Percentiles rank a stretch among this genome's conserved stretches.
phyloP scores from a whole-genome alignment of 2,888 invertebrate genomes.

The Monopis laevigella region DNA sequence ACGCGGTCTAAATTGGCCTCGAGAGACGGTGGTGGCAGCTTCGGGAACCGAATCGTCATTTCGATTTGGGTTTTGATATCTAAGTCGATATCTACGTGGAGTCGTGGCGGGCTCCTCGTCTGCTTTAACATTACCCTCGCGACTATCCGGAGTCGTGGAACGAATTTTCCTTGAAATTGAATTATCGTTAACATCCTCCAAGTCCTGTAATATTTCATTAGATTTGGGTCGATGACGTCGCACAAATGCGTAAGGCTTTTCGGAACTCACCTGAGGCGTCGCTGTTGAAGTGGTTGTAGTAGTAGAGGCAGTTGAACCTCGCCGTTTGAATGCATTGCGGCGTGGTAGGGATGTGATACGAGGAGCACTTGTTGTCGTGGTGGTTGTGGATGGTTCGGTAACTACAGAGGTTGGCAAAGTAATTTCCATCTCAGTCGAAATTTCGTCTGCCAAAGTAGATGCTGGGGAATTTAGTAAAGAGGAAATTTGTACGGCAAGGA shows the following conservation, averaged over 20 bases:
- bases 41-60: constrained; percentile 45
- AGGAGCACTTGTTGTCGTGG: constrained; percentile 25
- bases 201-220: constrained; percentile 50
- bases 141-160: constrained; percentile 58
- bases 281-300: constrained; percentile 29
- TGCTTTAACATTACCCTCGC: constrained; percentile 33
- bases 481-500: constrained; percentile 54
- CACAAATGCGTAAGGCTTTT: constrained; percentile 58
- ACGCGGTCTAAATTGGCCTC: constrained; percentile 41
- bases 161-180: constrained; percentile 44
- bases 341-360: constrained; percentile 27
- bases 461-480: constrained; percentile 46
- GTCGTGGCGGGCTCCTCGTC: constrained; percentile 23
- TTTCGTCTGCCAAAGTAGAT: constrained; percentile 25
- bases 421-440: constrained; percentile 27
- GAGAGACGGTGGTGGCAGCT: constrained; percentile 41
- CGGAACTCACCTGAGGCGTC: constrained; percentile 63
- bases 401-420: constrained; percentile 28
- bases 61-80: constrained; percentile 26
- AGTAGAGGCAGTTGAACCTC: constrained; percentile 24
- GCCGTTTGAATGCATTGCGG: constrained; percentile 31
- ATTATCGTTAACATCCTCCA: constrained; percentile 27
- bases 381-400: constrained; percentile 23
- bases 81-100: constrained; percentile 33
- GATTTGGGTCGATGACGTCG: constrained; percentile 50